phyloP scores from a whole-genome alignment of 2,888 invertebrate genomes.

The Apamea sordens region DNA sequence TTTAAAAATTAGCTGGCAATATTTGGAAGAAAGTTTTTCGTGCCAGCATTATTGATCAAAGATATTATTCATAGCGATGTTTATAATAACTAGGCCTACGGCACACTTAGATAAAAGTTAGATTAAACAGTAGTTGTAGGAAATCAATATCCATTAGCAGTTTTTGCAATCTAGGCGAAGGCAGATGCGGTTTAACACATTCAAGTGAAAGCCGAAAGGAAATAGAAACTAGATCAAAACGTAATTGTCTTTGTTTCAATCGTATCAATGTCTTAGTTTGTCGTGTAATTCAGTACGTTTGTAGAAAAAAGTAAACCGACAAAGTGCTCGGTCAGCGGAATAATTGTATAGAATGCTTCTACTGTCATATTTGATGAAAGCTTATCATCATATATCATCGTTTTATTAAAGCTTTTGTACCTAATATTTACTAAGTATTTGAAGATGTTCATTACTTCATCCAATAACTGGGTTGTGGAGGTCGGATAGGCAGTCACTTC shows the following conservation, averaged over 20 bases:
- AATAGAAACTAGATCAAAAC: slow-evolving; percentile 45
- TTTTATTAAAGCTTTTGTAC: not conserved
- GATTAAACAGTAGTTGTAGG: not conserved
- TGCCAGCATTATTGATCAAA: not conserved
- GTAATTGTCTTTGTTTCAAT: slow-evolving; percentile 38
- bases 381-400: not conserved
- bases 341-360: not conserved
- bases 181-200: slow-evolving; percentile 19
- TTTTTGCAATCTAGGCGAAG: slow-evolving; percentile 16
- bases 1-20: too few species aligned
- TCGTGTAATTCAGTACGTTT: slow-evolving; percentile 23
- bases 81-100: not conserved
- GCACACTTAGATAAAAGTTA: not conserved
- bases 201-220: slow-evolving; percentile 43
- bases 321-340: not conserved
- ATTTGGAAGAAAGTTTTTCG: not conserved
- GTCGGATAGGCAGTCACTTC: not conserved
- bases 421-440: not conserved
- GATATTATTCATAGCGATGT: not conserved
- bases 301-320: slow-evolving; percentile 7
- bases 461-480: not conserved
- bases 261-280: slow-evolving; percentile 26
- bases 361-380: not conserved
- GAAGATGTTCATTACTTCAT: not conserved
- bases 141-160: slow-evolving; percentile 38